phyloP scores from a whole-genome alignment of 2,888 invertebrate genomes.

The Ennomos quercinarius region DNA sequence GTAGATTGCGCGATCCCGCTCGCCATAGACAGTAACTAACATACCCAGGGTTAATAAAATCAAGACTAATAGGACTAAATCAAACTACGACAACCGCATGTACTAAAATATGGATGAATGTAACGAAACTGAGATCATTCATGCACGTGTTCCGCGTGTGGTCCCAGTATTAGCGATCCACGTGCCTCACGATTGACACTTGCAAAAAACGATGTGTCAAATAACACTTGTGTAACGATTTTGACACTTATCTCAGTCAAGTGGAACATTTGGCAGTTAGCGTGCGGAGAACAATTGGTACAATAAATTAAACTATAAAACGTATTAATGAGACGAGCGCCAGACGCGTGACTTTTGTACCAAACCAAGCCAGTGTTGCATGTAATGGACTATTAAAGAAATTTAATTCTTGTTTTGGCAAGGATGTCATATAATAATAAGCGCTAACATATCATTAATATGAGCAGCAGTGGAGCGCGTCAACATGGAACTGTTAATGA shows the following conservation, averaged over 20 bases:
- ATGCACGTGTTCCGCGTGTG: not conserved
- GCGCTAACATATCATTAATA: conserved; percentile 30
- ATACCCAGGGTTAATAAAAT: conserved; percentile 9
- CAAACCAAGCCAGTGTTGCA: not conserved
- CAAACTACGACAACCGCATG: conserved; percentile 2
- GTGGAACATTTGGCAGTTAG: conserved; percentile 29
- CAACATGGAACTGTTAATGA: conserved; percentile 34
- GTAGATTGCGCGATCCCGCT: conserved; percentile 14
- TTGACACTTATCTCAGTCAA: conserved; percentile 32
- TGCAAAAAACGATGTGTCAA: conserved; percentile 11
- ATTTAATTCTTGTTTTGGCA: conserved; percentile 24
- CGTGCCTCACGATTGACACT: conserved; percentile 11
- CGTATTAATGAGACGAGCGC: conserved; percentile 12
- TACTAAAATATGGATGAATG: not conserved
- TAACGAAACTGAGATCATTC: conserved; percentile 10
- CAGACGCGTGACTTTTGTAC: conserved; percentile 12
- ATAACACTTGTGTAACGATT: conserved; percentile 29
- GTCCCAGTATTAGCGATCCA: conserved; percentile 9
- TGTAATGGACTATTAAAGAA: conserved; percentile 8
- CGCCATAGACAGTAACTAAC: conserved; percentile 21
- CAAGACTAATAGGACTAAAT: not conserved
- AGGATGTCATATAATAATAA: conserved; percentile 19
- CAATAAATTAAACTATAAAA: conserved; percentile 34
- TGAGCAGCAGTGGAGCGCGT: conserved; percentile 30
- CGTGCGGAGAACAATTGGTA: conserved; percentile 31